Percentiles rank a stretch among this genome's conserved stretches.
phyloP scores from a whole-genome alignment of 2,888 invertebrate genomes.

The Chloromyia formosa region DNA sequence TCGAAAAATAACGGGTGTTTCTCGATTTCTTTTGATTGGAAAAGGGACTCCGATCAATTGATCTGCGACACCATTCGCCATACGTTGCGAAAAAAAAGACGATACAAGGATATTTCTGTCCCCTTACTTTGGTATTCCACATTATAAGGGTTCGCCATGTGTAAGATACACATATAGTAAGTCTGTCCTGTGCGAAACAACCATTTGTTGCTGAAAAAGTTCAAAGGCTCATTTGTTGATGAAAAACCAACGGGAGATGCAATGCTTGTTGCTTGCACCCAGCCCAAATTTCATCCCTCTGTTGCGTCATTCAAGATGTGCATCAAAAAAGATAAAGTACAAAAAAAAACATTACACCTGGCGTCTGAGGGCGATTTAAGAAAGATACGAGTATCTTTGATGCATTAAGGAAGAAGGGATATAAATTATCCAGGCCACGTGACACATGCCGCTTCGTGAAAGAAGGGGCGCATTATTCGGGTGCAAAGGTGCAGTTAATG shows the following conservation, averaged over 20 bases:
- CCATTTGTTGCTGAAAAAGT: constrained; percentile 24
- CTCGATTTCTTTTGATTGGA: not conserved
- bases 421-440: constrained; percentile 35
- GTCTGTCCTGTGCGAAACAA: constrained; percentile 21
- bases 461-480: not conserved
- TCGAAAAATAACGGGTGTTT: not conserved
- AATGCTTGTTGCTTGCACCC: constrained; percentile 30
- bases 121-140: not conserved
- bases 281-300: not conserved
- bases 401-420: constrained; percentile 14
- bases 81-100: not conserved
- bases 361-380: constrained; percentile 31
- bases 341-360: constrained; percentile 39
- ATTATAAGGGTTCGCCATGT: not conserved
- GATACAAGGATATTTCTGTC: not conserved
- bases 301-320: not conserved
- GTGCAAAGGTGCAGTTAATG: not conserved
- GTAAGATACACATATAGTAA: no score
- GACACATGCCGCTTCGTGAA: constrained; percentile 17
- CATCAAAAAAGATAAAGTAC: not conserved
- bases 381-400: constrained; percentile 25
- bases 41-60: constrained; percentile 17
- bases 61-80: constrained; percentile 12
- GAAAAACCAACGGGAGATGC: constrained; percentile 29
- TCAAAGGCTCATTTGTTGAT: constrained; percentile 27